Evolutionary conservation across 2,797 vertebrate species (phyloP), one percentile per base, ranked within the genome.

Genomic region (Eptatretus atami): DNA sequence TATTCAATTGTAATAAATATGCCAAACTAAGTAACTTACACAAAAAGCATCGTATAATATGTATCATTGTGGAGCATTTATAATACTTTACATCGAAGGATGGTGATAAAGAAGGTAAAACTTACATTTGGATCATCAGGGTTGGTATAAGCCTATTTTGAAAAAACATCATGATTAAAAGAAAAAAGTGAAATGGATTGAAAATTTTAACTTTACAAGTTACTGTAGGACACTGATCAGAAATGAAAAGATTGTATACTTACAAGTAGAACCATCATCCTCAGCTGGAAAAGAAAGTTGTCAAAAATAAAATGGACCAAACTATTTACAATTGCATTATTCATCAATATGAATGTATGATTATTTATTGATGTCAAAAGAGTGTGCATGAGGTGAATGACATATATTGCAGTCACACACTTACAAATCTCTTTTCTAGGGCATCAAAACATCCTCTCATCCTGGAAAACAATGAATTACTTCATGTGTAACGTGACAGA

Each of bases 41-140:
- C 31, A 44, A 44, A 44, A 44, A 44, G 19, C 6, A 44, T 44
- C 4, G 31, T 44, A 44, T 44, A 8, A 5, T 44, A 8, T 44
- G 31, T 44, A 44, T 44, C 31, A 44, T 5, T 44, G 31, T 44
- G 4, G 31, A 44, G 31, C 6, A 44, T 44, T 4, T 44, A 44
- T 44, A 44, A 44, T 44, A 44, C 31, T 44, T 44, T 44, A 4
- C 31, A 44, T 44, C 4, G 6, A 44, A 44, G 31, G 31, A 44
- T 8, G 31, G 31, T 44, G 31, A 44, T 44, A 5, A 44, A 4
- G 31, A 44, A 44, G 31, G 31, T 44, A 61, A 61, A n/a, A 61
- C 57, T 10, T 76, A 79, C 78, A 75, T 79, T 76, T n/a, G 75
- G 74, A 67, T 77, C 74, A 66, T 73, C 67, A 63, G 76, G 72